Evolutionary conservation across 2,113 vertebrate species (phyloP).

Genomic region (Zosterops lateralis): DNA sequence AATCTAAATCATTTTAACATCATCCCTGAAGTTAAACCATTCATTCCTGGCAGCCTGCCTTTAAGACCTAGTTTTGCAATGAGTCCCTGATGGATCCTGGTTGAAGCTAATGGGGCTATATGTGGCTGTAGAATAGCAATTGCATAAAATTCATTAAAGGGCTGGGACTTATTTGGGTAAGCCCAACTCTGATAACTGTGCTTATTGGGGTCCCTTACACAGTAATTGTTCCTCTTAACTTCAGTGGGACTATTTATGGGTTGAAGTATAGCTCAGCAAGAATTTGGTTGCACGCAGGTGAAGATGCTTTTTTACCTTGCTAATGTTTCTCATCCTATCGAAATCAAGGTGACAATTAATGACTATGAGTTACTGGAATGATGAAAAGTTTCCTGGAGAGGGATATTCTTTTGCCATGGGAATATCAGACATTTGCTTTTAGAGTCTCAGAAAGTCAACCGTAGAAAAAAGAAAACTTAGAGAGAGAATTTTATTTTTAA

Average conservation of each 20-base stretch:
- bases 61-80: conserved; percentile 15
- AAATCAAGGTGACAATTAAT: not conserved
- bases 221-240: not conserved
- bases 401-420: not conserved
- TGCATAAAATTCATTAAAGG: conserved; percentile 6
- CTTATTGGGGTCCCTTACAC: not conserved
- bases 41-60: conserved; percentile 24
- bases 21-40: conserved; percentile 27
- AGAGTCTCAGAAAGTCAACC: not conserved
- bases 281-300: not conserved
- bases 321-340: not conserved
- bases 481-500: not conserved
- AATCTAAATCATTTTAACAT: conserved; percentile 57
- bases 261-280: not conserved
- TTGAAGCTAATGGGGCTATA: not conserved
- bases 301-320: not conserved
- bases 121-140: not conserved
- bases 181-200: not conserved
- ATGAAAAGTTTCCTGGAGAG: not conserved
- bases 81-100: not conserved
- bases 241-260: not conserved
- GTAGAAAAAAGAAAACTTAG: not conserved
- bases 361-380: not conserved
- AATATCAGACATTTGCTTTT: not conserved
- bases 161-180: not conserved